A percentile compares a stretch with the other conserved stretches of the same genome.
These are phyloP conservation scores for Pseudanteris insignis DNA, from an alignment of 2,888 invertebrate genomes.

Conservation along the genomic window DNA sequence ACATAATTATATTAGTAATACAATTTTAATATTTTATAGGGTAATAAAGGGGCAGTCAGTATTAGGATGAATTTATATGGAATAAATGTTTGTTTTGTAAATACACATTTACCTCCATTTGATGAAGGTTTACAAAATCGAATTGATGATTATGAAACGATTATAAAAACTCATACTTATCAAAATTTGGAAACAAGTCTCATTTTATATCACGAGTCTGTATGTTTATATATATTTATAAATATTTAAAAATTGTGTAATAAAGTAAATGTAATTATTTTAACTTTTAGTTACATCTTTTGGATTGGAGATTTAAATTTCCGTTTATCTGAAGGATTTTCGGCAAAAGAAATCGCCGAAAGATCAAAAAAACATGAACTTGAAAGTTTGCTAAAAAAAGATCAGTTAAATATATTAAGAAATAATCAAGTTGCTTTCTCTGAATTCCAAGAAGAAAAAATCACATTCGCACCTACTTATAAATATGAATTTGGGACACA, in stretches of 20 bases:
- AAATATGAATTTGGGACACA: conserved; percentile 81
- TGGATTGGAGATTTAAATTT: conserved; percentile 94
- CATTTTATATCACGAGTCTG: conserved; percentile 90
- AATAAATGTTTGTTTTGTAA: conserved; percentile 87
- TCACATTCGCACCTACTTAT: conserved; percentile 87
- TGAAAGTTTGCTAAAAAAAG: conserved; percentile 74
- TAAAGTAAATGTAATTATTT: too few species aligned
- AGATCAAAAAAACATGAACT: conserved; percentile 75
- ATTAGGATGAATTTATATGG: conserved; percentile 88
- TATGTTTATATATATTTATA: too few species aligned
- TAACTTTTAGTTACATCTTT: conserved; percentile 82
- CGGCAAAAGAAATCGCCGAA: conserved; percentile 75
- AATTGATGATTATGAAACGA: conserved; percentile 86
- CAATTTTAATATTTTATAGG: conserved; percentile 71
- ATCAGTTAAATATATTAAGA: conserved; percentile 80
- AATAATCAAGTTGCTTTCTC: conserved; percentile 82
- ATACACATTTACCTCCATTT: conserved; percentile 90
- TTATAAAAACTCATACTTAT: conserved; percentile 84
- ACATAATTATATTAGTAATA: too few species aligned
- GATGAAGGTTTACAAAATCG: conserved; percentile 85
- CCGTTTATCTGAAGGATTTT: conserved; percentile 74
- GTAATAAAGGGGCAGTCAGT: conserved; percentile 95
- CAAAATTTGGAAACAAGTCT: conserved; percentile 80
- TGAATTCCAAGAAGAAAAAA: conserved; percentile 77
- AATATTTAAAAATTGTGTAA: too few species aligned